Conservation (phyloP, 2,797 vertebrate genomes). For the Pelobates cultripes region DNA sequence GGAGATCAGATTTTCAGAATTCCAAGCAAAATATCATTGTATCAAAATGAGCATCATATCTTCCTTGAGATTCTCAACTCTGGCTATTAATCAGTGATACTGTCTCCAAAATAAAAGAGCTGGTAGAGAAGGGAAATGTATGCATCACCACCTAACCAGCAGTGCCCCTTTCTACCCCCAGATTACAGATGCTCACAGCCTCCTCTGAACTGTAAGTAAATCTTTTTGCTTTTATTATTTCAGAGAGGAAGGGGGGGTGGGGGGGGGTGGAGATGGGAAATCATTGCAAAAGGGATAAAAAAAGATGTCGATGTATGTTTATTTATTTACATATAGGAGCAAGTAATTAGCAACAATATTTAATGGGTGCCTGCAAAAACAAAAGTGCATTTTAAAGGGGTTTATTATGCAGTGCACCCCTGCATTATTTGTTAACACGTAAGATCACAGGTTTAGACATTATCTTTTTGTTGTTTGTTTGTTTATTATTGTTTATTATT, state of each 20-base stretch:
- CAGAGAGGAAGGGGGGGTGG: background rate
- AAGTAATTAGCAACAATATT: background rate
- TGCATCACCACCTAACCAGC: background rate
- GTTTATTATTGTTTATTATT: too few species aligned
- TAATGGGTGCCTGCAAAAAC: background rate
- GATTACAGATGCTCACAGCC: constrained; percentile 14
- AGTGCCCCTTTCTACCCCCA: background rate
- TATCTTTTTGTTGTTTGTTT: too few species aligned
- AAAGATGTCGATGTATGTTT: background rate
- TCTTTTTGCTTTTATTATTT: background rate
- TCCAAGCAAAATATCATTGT: constrained; percentile 22
- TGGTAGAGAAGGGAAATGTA: background rate
- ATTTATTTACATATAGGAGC: background rate
- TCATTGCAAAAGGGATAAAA: background rate
- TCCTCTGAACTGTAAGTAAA: constrained; percentile 42
- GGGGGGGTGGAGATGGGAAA: background rate
- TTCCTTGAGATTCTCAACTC: constrained; percentile 33
- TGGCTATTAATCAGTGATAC: constrained; percentile 24
- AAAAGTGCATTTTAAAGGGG: background rate
- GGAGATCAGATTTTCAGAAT: constrained; percentile 25
- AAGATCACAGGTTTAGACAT: too few species aligned
- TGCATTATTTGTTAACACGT: background rate
- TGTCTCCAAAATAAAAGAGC: constrained; percentile 4
- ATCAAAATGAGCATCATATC: constrained; percentile 34
- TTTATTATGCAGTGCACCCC: background rate